Evolutionary conservation across 2,113 vertebrate species (phyloP).

Genomic region (Rostratula benghalensis): DNA sequence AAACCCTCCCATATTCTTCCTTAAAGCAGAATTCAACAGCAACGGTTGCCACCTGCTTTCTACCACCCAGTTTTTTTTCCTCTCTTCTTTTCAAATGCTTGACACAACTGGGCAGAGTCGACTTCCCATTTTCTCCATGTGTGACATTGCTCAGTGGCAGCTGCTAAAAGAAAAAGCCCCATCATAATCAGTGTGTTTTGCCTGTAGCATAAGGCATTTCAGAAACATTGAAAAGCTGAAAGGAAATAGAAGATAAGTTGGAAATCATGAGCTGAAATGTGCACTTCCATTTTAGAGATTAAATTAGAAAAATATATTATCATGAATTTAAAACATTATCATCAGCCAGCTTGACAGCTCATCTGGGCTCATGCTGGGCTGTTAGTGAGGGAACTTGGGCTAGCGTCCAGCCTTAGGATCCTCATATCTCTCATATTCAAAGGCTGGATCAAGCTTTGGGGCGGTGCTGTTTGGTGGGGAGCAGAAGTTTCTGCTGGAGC

Average conservation of each 20-base stretch:
- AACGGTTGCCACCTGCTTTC: not conserved
- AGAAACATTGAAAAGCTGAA: conserved; percentile 55
- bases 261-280: conserved; percentile 59
- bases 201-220: conserved; percentile 72
- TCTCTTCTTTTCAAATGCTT: conserved; percentile 13
- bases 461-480: not conserved
- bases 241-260: conserved; percentile 54
- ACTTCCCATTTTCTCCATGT: conserved; percentile 33
- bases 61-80: not conserved
- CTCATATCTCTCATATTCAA: not conserved
- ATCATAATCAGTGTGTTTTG: conserved; percentile 68
- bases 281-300: conserved; percentile 58
- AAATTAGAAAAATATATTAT: conserved; percentile 66
- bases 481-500: not conserved
- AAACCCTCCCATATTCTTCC: not conserved
- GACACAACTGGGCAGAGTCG: conserved; percentile 55
- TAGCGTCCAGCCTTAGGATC: not conserved
- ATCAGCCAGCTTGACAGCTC: conserved; percentile 64
- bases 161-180: conserved; percentile 59
- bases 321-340: conserved; percentile 60
- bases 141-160: conserved; percentile 61
- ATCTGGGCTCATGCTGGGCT: not conserved
- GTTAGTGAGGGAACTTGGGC: conserved; percentile 10
- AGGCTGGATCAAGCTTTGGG: conserved; percentile 13
- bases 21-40: not conserved